Evolutionary conservation across 2,888 invertebrate genomes (phyloP), one percentile per base, ranked within the genome.

Genomic region (Drosophila leonis): DNA sequence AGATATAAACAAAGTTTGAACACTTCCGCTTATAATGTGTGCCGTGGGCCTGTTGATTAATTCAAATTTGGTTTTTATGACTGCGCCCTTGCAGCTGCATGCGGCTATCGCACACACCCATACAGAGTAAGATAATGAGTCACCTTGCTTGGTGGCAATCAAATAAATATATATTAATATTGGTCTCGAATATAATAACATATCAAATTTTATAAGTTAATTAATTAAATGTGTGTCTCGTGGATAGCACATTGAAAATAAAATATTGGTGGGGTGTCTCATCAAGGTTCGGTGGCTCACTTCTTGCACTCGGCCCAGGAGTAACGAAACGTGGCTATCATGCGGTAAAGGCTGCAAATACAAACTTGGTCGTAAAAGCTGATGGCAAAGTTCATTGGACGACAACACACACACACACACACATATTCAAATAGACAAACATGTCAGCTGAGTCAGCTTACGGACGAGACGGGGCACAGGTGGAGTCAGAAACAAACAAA

Each of bases 341-440:
- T 91, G 83, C 87, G 91, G 78, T 88, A 82, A 63, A 88, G 83
- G 81, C 90, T 90, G 90, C 65, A 90, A 90, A 77, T 80, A 76
- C 69, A 89, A 82, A 72, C 56, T 79, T 65, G 80, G 74, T 83
- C 73, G 86, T 74, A 69, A 73, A 69, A 60, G 54, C 37, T 56
- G 65, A 49, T 61, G 72, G 69, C 49, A 71, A 54, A 63, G 48
- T 65, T 64, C 59, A 59, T 60, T 65, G 64, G 69, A 72, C 78
- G 64, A 29, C 13, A 63, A 66, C 44, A 49, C 24, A 48, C 46
- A 39, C 13, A 37, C 20, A 54, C 49, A 46, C 51, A 67, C 46
- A 56, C 39, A 64, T 15, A 51, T 27, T 60, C n/a, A 72, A 13
- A 60, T 20, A 63, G 13, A 44, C 7, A 65, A 20, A 64, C 48